Percentiles rank a stretch among this genome's conserved stretches.
phyloP scores from a whole-genome alignment of 2,797 vertebrate species.

The Peromyscus aztecus region DNA sequence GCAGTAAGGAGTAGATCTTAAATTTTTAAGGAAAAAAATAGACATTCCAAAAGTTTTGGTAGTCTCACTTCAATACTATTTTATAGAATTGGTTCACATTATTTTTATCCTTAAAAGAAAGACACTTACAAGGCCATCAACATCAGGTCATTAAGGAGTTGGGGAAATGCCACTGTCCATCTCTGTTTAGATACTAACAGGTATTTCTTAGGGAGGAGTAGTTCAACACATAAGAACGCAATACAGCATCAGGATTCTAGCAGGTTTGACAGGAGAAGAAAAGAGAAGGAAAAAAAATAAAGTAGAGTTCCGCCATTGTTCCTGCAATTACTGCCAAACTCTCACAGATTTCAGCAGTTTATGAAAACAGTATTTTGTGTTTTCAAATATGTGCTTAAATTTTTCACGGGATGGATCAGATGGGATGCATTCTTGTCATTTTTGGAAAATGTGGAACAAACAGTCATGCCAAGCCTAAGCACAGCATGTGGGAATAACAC shows the following conservation, averaged over 20 bases:
- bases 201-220: background rate
- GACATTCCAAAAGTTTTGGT: background rate
- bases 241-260: background rate
- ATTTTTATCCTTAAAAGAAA: slow-evolving; percentile 64
- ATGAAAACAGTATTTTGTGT: slow-evolving; percentile 82
- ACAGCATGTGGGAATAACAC: slow-evolving; percentile 78
- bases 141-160: slow-evolving; percentile 24
- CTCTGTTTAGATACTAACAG: background rate
- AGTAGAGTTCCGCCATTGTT: slow-evolving; percentile 64
- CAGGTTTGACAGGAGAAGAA: slow-evolving; percentile 47
- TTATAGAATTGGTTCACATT: slow-evolving; percentile 40
- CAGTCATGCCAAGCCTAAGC: slow-evolving; percentile 77
- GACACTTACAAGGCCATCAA: background rate
- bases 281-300: slow-evolving; percentile 23
- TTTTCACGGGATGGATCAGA: slow-evolving; percentile 81
- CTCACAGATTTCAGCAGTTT: slow-evolving; percentile 80
- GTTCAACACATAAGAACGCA: slow-evolving; percentile 12
- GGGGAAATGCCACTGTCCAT: background rate
- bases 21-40: background rate
- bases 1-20: background rate
- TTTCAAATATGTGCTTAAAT: slow-evolving; percentile 82
- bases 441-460: slow-evolving; percentile 75
- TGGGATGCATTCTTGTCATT: slow-evolving; percentile 79
- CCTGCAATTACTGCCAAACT: slow-evolving; percentile 72
- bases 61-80: background rate